These are phyloP conservation scores for Calcarius ornatus DNA, from an alignment of 2,113 vertebrate species.

Conservation along the genomic window DNA sequence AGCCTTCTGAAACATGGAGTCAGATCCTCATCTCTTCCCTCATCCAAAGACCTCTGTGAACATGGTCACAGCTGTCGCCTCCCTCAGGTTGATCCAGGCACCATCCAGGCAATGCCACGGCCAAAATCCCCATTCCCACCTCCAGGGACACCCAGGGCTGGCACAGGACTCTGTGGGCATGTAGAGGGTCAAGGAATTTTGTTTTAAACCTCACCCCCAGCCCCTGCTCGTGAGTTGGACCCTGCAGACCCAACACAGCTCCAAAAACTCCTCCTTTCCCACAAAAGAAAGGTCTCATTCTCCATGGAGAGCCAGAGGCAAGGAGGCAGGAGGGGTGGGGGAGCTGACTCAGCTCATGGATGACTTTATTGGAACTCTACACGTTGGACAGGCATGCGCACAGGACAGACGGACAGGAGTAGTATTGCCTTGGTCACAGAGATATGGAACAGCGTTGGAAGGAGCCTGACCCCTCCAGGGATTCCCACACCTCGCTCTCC, in stretches of 20 bases:
- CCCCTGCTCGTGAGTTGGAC: accelerated
- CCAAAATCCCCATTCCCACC: not conserved
- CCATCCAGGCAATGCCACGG: accelerated
- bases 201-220: not conserved
- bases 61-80: too few species aligned
- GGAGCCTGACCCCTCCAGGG: slow-evolving; percentile 17
- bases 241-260: not conserved
- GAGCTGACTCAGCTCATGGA: slow-evolving; percentile 50
- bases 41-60: too few species aligned
- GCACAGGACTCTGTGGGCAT: not conserved
- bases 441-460: slow-evolving; percentile 21
- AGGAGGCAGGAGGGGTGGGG: not conserved
- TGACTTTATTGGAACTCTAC: slow-evolving; percentile 74
- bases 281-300: accelerated
- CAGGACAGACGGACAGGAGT: slow-evolving; percentile 47
- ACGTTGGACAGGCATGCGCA: slow-evolving; percentile 54
- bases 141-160: accelerated
- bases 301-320: accelerated
- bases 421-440: slow-evolving; percentile 68
- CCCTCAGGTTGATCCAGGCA: not conserved
- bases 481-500: slow-evolving; percentile 15
- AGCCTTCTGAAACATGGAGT: too few species aligned
- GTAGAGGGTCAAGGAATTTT: accelerated
- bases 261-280: not conserved
- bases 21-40: too few species aligned